These are phyloP conservation scores for Rhabdornis inornatus DNA, from an alignment of 2,113 vertebrate genomes.

Conservation along the genomic window DNA sequence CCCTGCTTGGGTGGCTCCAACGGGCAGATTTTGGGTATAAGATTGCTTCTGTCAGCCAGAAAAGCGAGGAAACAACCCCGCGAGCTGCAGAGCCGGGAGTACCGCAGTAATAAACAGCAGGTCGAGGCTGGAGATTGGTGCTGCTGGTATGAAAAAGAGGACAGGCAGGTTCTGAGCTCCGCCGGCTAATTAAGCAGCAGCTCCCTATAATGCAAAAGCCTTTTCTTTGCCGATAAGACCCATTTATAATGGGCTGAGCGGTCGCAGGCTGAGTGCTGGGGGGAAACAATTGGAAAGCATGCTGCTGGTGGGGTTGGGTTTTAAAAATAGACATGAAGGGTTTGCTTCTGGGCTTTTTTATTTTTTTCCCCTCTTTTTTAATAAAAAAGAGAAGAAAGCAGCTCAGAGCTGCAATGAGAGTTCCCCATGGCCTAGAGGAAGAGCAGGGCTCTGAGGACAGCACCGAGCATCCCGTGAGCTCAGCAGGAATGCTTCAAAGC, in stretches of 20 bases:
- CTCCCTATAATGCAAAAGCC: constrained; percentile 49
- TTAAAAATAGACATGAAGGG: constrained; percentile 66
- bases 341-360: constrained; percentile 13
- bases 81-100: constrained; percentile 33
- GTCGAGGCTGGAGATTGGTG: constrained; percentile 43
- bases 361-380: neutral
- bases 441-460: neutral
- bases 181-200: constrained; percentile 61
- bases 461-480: neutral
- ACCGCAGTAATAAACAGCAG: constrained; percentile 59
- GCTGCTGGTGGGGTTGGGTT: constrained; percentile 49
- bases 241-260: constrained; percentile 54
- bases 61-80: neutral
- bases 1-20: rapidly evolving
- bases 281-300: constrained; percentile 58
- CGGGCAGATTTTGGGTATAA: neutral
- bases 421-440: constrained; percentile 15
- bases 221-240: constrained; percentile 61
- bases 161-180: constrained; percentile 37
- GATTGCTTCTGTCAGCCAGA: neutral
- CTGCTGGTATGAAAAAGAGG: constrained; percentile 45
- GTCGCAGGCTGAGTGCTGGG: constrained; percentile 37
- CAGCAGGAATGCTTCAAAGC: neutral
- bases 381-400: constrained; percentile 13
- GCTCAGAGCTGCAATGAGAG: neutral